phyloP scores from a whole-genome alignment of 2,888 invertebrate species.

The Unio delphinus region DNA sequence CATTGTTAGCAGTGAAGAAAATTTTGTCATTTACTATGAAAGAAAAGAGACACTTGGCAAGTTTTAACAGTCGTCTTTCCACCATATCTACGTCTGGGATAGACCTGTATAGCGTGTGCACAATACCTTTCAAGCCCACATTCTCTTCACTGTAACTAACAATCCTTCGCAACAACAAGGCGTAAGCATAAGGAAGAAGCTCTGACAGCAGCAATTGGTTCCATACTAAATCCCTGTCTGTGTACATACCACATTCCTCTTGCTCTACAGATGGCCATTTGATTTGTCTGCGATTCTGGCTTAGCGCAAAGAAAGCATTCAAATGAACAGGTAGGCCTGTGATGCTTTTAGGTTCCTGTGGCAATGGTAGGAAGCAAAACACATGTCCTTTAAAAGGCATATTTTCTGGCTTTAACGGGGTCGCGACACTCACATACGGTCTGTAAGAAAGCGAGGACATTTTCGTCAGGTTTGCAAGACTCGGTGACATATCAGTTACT shows the following conservation, averaged over 20 bases:
- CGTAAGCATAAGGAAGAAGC: slow-evolving; percentile 51
- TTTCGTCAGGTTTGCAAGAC: slow-evolving; percentile 17
- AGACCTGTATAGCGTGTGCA: slow-evolving; percentile 15
- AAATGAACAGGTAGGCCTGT: slow-evolving; percentile 66
- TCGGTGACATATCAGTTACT: slow-evolving; percentile 31
- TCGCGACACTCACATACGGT: slow-evolving; percentile 32
- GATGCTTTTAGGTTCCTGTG: slow-evolving; percentile 46
- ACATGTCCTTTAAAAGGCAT: slow-evolving; percentile 50
- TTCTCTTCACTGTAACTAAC: slow-evolving; percentile 10
- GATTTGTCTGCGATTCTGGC: slow-evolving; percentile 62
- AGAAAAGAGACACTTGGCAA: slow-evolving; percentile 22
- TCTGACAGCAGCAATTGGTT: slow-evolving; percentile 57
- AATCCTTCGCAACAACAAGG: slow-evolving; percentile 28
- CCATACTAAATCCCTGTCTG: slow-evolving; percentile 57
- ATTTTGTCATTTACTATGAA: slow-evolving; percentile 3
- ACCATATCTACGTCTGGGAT: slow-evolving; percentile 23
- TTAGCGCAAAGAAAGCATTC: slow-evolving; percentile 64
- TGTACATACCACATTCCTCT: slow-evolving; percentile 13
- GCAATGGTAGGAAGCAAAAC: slow-evolving; percentile 66
- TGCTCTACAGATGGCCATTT: slow-evolving; percentile 60
- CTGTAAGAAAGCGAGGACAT: no score
- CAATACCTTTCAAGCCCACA: slow-evolving; percentile 5
- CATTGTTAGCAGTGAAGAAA: slow-evolving; percentile 9
- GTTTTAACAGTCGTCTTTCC: slow-evolving; percentile 32
- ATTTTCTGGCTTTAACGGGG: slow-evolving; percentile 1